Base-by-base conservation (phyloP, 1,140 invertebrate species). In the Protaetia brevitarsis region DNA sequence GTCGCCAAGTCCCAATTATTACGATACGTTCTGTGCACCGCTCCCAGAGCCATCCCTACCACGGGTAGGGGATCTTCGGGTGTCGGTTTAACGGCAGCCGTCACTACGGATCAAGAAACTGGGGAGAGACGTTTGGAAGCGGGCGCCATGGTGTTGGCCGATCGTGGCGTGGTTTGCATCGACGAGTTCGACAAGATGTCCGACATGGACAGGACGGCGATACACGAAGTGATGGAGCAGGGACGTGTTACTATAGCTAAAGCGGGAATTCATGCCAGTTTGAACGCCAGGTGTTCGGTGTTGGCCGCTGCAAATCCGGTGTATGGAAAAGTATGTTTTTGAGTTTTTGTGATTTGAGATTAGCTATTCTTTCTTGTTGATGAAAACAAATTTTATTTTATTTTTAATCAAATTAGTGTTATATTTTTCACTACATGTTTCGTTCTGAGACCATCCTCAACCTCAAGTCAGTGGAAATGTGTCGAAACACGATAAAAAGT, bases 141-240 rank as follows among this genome's bases (percentile, higher is more conserved):
- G 3, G 97, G 97, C n/a, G 97, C 97, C 67, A 99, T 99, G 97
- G 97, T 99, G n/a, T 78, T 99, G 26, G 97, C 96, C 0, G 97
- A 99, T 82, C 83, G 97, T 61, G 97, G 97, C 21, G 93, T 99
- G 51, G 97, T 99, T 58, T 99, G 97, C 77, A 99, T 99, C 78
- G 98, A 99, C 80, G 97, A 99, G 83, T 99, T 99, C 80, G 97
- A 99, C 82, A 99, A 99, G 83, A 99, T 99, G 98, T 96, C 95
- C n/a, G 98, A 99, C 76, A 94, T 98, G 63, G 97, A 99, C 83
- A 84, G 97, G 73, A 99, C 97, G 11, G 96, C 97, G 21, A 99
- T 99, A 68, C 98, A 99, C 78, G 97, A 99, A 85, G 96, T 99
- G 2, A 95, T 95, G 93, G 93, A 95, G 83, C 93, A 95, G 77